phyloP scores from a whole-genome alignment of 1,140 invertebrate species.

The Rhyzopertha dominica region DNA sequence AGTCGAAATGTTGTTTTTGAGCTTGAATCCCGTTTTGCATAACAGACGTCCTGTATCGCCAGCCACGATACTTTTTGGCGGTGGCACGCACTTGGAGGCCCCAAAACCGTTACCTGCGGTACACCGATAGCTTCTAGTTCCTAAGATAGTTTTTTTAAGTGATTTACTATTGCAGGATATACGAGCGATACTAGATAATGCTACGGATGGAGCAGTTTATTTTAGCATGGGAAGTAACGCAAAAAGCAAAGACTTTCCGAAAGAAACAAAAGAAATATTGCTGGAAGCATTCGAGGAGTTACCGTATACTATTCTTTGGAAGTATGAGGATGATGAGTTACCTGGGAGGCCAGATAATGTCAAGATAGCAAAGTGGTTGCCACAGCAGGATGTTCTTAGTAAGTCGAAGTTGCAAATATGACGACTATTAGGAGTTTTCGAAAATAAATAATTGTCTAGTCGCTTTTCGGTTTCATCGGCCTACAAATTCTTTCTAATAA shows the following conservation, averaged over 20 bases:
- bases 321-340: slow-evolving; percentile 46
- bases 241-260: slow-evolving; percentile 42
- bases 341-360: slow-evolving; percentile 47
- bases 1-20: slow-evolving; percentile 36
- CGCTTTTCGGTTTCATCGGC: too few species aligned
- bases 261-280: slow-evolving; percentile 41
- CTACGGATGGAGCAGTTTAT: slow-evolving; percentile 48
- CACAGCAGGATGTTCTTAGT: slow-evolving; percentile 50
- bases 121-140: too few species aligned
- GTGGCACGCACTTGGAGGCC: slow-evolving; percentile 43
- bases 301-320: slow-evolving; percentile 53
- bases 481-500: too few species aligned
- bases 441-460: too few species aligned
- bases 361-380: slow-evolving; percentile 49
- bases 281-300: slow-evolving; percentile 47
- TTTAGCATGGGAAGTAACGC: slow-evolving; percentile 51
- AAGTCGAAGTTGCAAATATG: too few species aligned
- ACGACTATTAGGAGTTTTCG: too few species aligned
- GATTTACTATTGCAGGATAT: too few species aligned
- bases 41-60: slow-evolving; percentile 19
- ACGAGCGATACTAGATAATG: slow-evolving; percentile 41
- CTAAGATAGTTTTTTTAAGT: too few species aligned
- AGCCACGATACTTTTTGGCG: slow-evolving; percentile 37
- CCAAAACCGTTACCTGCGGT: slow-evolving; percentile 38
- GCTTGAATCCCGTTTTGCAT: slow-evolving; percentile 32